Conservation (phyloP, 2,113 vertebrate species). For the Archilochus colubris region DNA sequence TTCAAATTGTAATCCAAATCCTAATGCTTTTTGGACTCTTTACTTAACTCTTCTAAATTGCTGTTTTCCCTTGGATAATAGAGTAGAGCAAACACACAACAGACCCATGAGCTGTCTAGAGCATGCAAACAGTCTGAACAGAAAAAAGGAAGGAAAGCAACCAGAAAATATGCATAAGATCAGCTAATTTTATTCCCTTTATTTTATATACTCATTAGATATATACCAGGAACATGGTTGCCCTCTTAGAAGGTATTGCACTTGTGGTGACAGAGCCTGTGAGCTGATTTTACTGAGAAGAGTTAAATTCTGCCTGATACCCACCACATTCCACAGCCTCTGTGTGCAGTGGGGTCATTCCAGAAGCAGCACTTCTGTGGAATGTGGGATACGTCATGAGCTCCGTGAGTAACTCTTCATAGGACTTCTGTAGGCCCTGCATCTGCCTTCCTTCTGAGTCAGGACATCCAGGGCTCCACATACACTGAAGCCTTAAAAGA, state of each 20-base stretch:
- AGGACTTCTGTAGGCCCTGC: neutral
- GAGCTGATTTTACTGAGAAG: neutral
- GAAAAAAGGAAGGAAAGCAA: neutral
- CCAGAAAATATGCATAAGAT: neutral
- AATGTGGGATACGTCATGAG: neutral
- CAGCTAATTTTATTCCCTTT: neutral
- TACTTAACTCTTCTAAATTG: neutral
- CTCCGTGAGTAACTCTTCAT: neutral
- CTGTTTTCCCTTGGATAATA: neutral
- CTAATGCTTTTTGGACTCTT: conserved; percentile 32
- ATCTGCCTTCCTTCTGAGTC: neutral
- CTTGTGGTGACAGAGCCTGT: neutral
- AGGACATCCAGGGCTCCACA: neutral
- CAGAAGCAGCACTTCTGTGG: neutral
- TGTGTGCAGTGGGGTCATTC: conserved; percentile 10
- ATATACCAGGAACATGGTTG: neutral
- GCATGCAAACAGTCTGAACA: neutral
- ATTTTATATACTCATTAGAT: neutral
- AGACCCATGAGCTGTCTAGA: neutral
- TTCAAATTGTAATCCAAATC: conserved; percentile 42
- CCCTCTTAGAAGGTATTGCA: neutral
- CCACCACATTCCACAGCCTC: conserved; percentile 39
- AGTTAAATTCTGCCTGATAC: conserved; percentile 42
- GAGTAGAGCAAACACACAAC: neutral
- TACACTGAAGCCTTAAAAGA: neutral